Evolutionary conservation across 2,888 invertebrate genomes (phyloP).

Genomic region (Tipula unca): DNA sequence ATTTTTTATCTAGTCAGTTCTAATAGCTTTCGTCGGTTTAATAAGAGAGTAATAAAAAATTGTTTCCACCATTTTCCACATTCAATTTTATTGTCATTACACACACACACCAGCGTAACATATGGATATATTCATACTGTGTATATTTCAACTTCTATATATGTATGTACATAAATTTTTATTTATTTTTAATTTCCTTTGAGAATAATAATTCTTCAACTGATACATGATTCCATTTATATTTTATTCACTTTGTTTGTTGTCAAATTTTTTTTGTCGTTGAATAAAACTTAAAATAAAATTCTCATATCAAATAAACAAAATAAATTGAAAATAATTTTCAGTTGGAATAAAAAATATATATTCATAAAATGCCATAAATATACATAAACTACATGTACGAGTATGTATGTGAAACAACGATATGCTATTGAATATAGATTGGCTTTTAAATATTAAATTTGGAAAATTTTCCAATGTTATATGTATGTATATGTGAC

Average conservation of each 20-base stretch:
- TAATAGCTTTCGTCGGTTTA: too few species aligned
- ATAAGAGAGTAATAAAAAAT: too few species aligned
- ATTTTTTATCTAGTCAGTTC: too few species aligned
- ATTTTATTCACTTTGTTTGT: conserved; percentile 14
- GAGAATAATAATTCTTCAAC: conserved; percentile 18
- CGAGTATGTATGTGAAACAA: neutral
- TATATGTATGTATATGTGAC: neutral
- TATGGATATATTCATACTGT: neutral
- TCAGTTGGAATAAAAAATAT: neutral
- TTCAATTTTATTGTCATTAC: neutral
- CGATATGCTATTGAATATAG: conserved; percentile 16
- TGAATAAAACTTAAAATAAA: neutral
- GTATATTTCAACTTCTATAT: neutral
- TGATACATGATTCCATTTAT: conserved; percentile 16
- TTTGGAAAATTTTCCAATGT: neutral
- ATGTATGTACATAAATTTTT: neutral
- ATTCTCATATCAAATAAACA: neutral
- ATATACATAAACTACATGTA: neutral
- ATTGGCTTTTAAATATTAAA: conserved; percentile 19
- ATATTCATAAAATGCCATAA: neutral
- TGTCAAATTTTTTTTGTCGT: neutral
- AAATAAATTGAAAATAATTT: conserved; percentile 18
- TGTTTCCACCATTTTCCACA: neutral
- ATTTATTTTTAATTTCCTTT: conserved; percentile 18
- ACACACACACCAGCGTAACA: neutral